A percentile compares a stretch with the other conserved stretches of the same genome.
Conservation (phyloP, 2,113 vertebrate genomes). For the Melanotaenia duboulayi region DNA sequence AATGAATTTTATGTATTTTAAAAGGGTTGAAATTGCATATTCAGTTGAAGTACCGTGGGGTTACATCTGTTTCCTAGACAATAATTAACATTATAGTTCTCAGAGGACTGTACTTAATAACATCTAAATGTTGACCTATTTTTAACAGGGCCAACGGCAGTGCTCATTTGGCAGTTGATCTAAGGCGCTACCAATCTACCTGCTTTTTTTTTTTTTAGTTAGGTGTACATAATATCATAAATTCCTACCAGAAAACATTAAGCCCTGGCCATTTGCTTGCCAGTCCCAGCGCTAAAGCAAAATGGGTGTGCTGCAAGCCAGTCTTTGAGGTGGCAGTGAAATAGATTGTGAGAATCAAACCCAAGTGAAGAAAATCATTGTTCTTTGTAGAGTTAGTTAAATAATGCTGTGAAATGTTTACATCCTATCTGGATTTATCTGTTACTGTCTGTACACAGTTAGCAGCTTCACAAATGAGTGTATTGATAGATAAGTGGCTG, state of each 20-base stretch:
- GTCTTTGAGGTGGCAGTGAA: neutral
- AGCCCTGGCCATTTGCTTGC: conserved; percentile 28
- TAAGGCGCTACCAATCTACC: neutral
- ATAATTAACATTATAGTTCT: conserved; percentile 11
- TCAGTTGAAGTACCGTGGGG: neutral
- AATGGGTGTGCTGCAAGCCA: conserved; percentile 18
- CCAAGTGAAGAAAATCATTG: neutral
- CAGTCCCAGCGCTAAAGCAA: conserved; percentile 17
- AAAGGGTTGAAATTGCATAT: neutral
- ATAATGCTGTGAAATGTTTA: conserved; percentile 8
- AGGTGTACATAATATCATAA: conserved; percentile 11
- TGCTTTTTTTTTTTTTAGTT: conserved; percentile 34
- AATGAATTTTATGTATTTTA: neutral
- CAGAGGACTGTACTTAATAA: neutral
- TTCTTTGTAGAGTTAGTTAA: conserved; percentile 4
- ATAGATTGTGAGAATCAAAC: conserved; percentile 12
- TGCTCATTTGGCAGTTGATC: conserved; percentile 22
- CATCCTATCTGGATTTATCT: conserved; percentile 9
- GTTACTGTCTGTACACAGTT: conserved; percentile 6
- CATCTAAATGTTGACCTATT: conserved; percentile 20
- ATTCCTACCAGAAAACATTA: conserved; percentile 20
- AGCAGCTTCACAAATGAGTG: conserved; percentile 5
- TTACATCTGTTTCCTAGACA: neutral
- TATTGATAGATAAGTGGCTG: conserved; percentile 30
- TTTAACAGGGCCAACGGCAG: conserved; percentile 13